Base-by-base conservation (phyloP, 2,888 invertebrate genomes). In the Drosophila ezoana region DNA sequence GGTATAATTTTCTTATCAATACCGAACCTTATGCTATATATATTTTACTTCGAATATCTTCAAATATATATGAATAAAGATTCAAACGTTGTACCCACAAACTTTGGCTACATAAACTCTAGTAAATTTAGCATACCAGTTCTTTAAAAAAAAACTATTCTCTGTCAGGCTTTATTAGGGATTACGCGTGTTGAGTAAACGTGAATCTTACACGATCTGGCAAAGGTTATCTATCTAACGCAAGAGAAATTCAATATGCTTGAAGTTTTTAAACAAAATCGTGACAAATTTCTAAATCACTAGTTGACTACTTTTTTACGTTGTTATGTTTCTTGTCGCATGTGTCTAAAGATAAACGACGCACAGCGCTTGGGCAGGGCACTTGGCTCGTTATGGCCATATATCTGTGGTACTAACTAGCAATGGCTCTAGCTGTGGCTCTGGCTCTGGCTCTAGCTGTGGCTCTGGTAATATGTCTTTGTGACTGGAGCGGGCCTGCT, bases 261-360 rank as follows among this genome's bases (percentile, higher is more conserved):
- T 18, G 13, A 48, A 38, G 63, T 35, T 53, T 48, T 58, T 59
- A 20, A 41, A 48, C 41, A 48, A 63, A 76, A 72, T 85, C 86
- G 81, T 82, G 81, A 82, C 81, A 85, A 76, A 82, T 85, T 79
- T 85, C 56, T 64, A 62, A 78, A 77, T 64, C 40, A 48, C 60
- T 20, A 23, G 51, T 57, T 64, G 43, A 44, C 20, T 37, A 16
- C 5, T 52, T 49, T 58, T 8, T 58, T 47, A 13, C 32, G 28
- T 13, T 16, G 11, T 20, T 40, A 18, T 56, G 16, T 11, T 43
- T 41, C 11, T 41, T 67, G 51, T 57, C 35, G 52, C 57, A 64
- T 57, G 43, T 52, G 54, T 60, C 64, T 54, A 53, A 69, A 81
- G 67, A 69, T 60, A 72, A 70, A 65, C 65, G 69, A 82, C 79